These are phyloP conservation scores for Cacoxenus indagator DNA, from an alignment of 2,888 invertebrate genomes.

Conservation along the genomic window DNA sequence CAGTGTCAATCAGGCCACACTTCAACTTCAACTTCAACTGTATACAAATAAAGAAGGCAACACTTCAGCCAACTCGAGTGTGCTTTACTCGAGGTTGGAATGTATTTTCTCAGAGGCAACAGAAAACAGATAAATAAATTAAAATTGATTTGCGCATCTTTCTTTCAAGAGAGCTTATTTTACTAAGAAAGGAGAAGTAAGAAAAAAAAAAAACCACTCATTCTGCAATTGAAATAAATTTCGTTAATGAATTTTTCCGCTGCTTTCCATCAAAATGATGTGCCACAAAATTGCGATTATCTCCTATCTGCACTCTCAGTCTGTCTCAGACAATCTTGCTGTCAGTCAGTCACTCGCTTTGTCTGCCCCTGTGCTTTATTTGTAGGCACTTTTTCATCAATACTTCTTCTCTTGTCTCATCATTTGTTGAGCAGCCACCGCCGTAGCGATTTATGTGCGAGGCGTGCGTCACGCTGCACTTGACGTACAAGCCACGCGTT, in stretches of 20 bases:
- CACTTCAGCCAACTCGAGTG: constrained; percentile 23
- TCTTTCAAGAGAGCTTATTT: no score
- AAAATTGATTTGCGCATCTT: constrained; percentile 42
- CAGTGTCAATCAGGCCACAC: not conserved
- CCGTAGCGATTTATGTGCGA: constrained; percentile 45
- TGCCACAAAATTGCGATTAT: constrained; percentile 53
- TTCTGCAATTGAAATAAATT: constrained; percentile 35
- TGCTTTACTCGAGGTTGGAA: not conserved
- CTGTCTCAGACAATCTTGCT: no score
- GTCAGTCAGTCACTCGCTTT: constrained; percentile 33
- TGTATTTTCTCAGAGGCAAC: not conserved
- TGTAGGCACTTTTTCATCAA: constrained; percentile 20
- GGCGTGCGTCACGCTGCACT: not conserved
- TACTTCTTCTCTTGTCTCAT: no score
- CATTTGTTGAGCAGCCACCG: no score
- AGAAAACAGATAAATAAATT: constrained; percentile 49
- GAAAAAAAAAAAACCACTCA: constrained; percentile 29
- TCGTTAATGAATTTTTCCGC: constrained; percentile 7
- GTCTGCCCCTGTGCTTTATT: no score
- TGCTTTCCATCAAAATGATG: constrained; percentile 24
- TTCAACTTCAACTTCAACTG: not conserved
- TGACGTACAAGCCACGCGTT: not conserved
- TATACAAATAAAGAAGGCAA: constrained; percentile 7
- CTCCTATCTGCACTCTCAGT: constrained; percentile 34
- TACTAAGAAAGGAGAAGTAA: not conserved